phyloP scores from a whole-genome alignment of 2,113 vertebrate species.

The Forbesichthys papilliferus region DNA sequence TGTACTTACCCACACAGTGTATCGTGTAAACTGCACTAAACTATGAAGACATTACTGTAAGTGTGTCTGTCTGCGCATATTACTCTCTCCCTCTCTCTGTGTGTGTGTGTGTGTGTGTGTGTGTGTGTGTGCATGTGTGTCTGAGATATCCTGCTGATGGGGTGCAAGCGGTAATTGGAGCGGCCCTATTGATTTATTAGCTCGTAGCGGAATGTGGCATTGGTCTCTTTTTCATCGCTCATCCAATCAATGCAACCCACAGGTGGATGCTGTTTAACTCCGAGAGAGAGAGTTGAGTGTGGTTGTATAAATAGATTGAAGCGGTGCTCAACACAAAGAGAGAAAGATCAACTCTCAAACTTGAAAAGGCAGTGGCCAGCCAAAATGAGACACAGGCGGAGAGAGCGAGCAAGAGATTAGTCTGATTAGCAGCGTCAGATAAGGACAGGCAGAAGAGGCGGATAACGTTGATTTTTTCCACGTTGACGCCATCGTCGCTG shows the following conservation, averaged over 20 bases:
- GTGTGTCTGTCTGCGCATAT: not conserved
- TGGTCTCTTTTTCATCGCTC: constrained; percentile 20
- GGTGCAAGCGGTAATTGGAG: constrained; percentile 29
- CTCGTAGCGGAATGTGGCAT: constrained; percentile 8
- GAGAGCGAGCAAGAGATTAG: constrained; percentile 13
- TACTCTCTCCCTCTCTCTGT: not conserved
- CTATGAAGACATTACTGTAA: not conserved
- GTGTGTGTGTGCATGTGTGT: constrained; percentile 7
- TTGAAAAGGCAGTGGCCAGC: not conserved
- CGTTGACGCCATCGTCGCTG: not conserved
- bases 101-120: constrained; percentile 1
- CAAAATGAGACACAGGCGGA: constrained; percentile 25
- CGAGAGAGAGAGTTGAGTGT: not conserved
- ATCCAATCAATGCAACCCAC: constrained; percentile 14
- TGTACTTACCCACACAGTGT: not conserved
- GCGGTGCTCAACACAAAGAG: constrained; percentile 17
- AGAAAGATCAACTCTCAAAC: no score
- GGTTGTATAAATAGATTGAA: constrained; percentile 1
- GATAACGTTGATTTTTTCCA: not conserved
- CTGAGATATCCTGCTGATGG: constrained; percentile 7
- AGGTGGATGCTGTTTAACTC: constrained; percentile 12
- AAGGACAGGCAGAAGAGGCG: constrained; percentile 8
- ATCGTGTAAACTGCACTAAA: no score
- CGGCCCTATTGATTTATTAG: constrained; percentile 35
- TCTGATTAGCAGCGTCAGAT: constrained; percentile 6